phyloP scores from a whole-genome alignment of 1,140 invertebrate genomes.

The Oryzaephilus surinamensis region DNA sequence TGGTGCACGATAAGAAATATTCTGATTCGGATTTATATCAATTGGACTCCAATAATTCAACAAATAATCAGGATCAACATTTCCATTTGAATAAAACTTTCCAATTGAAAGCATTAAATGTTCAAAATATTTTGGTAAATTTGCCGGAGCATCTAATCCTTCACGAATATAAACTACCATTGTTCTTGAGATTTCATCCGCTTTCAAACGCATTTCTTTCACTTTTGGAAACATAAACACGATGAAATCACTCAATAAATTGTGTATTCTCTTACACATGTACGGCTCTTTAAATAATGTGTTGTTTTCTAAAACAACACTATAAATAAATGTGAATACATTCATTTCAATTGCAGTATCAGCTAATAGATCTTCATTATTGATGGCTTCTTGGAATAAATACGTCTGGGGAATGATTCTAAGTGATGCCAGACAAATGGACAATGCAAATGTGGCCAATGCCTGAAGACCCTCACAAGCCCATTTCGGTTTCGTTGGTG shows the following conservation, averaged over 20 bases:
- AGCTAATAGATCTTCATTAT: constrained; percentile 67
- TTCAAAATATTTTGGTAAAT: constrained; percentile 72
- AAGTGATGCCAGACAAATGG: constrained; percentile 68
- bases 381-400: constrained; percentile 36
- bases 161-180: constrained; percentile 70
- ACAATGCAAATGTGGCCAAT: constrained; percentile 67
- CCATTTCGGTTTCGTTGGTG: constrained; percentile 46
- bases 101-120: constrained; percentile 68
- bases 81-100: constrained; percentile 67
- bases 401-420: constrained; percentile 45
- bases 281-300: constrained; percentile 68
- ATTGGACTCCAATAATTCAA: constrained; percentile 76
- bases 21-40: constrained; percentile 40
- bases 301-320: constrained; percentile 59
- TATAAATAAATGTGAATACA: constrained; percentile 68
- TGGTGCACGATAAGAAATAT: constrained; percentile 24
- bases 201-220: constrained; percentile 69
- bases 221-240: constrained; percentile 85
- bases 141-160: constrained; percentile 66
- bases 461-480: constrained; percentile 53
- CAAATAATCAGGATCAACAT: constrained; percentile 56
- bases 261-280: constrained; percentile 74
- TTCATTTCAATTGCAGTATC: constrained; percentile 68
- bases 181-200: constrained; percentile 80
- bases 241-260: constrained; percentile 85